Evolutionary conservation across 1,140 invertebrate genomes (phyloP).

Genomic region (Musca vetustissima): DNA sequence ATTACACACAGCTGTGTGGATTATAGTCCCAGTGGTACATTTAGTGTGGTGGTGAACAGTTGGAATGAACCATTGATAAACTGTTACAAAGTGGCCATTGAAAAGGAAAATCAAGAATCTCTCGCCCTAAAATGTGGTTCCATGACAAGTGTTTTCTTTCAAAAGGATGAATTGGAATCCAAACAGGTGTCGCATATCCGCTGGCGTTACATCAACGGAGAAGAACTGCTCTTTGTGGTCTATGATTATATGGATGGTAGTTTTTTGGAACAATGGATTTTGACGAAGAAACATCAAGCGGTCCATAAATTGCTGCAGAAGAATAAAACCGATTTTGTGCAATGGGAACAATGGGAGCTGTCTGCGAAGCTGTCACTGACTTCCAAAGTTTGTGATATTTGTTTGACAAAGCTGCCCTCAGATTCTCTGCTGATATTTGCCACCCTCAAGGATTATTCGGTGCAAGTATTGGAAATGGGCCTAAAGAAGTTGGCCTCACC

Average conservation of each 20-base stretch:
- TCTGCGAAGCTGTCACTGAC: slow-evolving; percentile 38
- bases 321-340: slow-evolving; percentile 52
- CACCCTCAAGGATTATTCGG: slow-evolving; percentile 72
- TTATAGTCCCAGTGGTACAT: slow-evolving; percentile 68
- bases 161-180: slow-evolving; percentile 59
- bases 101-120: slow-evolving; percentile 28
- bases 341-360: slow-evolving; percentile 64
- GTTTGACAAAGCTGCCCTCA: slow-evolving; percentile 37
- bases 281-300: slow-evolving; percentile 75
- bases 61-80: slow-evolving; percentile 70
- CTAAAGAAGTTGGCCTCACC: slow-evolving; percentile 65
- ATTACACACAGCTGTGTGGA: slow-evolving; percentile 70
- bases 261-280: slow-evolving; percentile 83
- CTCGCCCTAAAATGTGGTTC: slow-evolving; percentile 63
- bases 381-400: slow-evolving; percentile 37
- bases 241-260: slow-evolving; percentile 65
- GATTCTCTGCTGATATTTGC: slow-evolving; percentile 62
- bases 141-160: slow-evolving; percentile 77
- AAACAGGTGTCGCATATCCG: slow-evolving; percentile 68
- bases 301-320: slow-evolving; percentile 71
- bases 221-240: slow-evolving; percentile 77
- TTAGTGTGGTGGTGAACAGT: slow-evolving; percentile 68
- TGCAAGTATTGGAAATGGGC: slow-evolving; percentile 64
- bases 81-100: slow-evolving; percentile 66
- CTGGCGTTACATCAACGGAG: slow-evolving; percentile 79